Evolutionary conservation across 1,140 invertebrate genomes (phyloP).

Genomic region (Pemphigus obesinymphae): DNA sequence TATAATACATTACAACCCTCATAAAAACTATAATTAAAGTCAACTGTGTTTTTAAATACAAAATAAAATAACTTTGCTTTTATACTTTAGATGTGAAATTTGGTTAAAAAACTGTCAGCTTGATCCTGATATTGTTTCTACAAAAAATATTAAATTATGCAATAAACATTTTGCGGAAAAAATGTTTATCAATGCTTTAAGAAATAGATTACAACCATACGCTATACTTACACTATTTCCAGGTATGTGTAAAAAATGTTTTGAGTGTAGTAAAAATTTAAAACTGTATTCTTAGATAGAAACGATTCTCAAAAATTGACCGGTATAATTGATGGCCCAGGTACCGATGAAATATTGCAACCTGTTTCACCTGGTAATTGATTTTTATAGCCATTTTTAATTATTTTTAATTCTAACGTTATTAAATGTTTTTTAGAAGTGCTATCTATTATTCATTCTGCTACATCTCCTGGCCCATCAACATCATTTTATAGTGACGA

Average conservation of each 20-base stretch:
- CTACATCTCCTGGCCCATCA: background rate
- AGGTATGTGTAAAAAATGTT: background rate
- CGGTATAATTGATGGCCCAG: background rate
- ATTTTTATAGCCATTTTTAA: background rate
- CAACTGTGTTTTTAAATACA: too few species aligned
- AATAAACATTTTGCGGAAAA: background rate
- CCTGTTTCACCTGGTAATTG: background rate
- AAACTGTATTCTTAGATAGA: background rate
- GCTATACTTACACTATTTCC: conserved; percentile 15
- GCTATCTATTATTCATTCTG: background rate
- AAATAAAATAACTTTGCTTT: too few species aligned
- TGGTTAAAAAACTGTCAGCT: background rate
- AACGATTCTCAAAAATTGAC: background rate
- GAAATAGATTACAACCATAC: background rate
- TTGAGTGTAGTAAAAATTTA: background rate
- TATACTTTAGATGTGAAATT: too few species aligned
- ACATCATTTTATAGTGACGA: background rate
- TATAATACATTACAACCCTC: too few species aligned
- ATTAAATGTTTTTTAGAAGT: background rate
- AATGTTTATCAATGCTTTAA: background rate
- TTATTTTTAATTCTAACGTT: too few species aligned
- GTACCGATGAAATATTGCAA: background rate
- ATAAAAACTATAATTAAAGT: too few species aligned
- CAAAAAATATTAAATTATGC: background rate
- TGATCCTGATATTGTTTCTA: background rate